These are phyloP conservation scores for Neoniphon sammara DNA, from an alignment of 2,797 vertebrate species.

Conservation along the genomic window DNA sequence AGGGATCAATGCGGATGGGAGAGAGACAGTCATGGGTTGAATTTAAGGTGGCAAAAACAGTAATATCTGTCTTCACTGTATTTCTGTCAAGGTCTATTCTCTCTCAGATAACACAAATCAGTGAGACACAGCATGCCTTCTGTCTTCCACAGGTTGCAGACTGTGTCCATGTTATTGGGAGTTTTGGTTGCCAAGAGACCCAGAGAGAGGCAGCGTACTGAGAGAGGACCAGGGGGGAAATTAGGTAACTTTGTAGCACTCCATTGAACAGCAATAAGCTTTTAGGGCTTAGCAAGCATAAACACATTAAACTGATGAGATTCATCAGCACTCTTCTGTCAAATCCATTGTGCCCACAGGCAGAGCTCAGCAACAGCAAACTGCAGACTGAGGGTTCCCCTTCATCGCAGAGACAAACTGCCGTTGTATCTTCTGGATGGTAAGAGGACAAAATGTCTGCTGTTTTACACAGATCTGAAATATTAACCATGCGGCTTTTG, in stretches of 20 bases:
- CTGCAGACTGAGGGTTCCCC: conserved; percentile 39
- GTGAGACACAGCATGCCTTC: conserved; percentile 70
- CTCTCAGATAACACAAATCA: conserved; percentile 72
- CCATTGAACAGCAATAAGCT: conserved; percentile 86
- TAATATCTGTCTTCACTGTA: conserved; percentile 75
- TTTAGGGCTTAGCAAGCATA: conserved; percentile 83
- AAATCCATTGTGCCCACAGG: conserved; percentile 81
- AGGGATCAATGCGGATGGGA: conserved; percentile 72
- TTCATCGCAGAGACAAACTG: conserved; percentile 36
- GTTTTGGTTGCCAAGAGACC: conserved; percentile 57
- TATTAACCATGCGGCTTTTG: not conserved
- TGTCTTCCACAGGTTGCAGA: conserved; percentile 74
- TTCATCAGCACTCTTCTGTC: conserved; percentile 86
- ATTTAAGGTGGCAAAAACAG: conserved; percentile 69
- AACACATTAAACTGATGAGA: conserved; percentile 87
- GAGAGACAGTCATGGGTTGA: conserved; percentile 75
- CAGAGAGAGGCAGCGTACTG: conserved; percentile 52
- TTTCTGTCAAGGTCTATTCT: conserved; percentile 77
- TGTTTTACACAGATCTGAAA: conserved; percentile 24
- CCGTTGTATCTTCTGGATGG: conserved; percentile 36
- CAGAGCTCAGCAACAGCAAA: conserved; percentile 69
- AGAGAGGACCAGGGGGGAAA: conserved; percentile 76
- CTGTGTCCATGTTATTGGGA: conserved; percentile 59
- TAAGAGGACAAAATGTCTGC: conserved; percentile 19
- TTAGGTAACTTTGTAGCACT: conserved; percentile 85